phyloP scores from a whole-genome alignment of 2,797 vertebrate species.

The Gymnothorax reevesii region DNA sequence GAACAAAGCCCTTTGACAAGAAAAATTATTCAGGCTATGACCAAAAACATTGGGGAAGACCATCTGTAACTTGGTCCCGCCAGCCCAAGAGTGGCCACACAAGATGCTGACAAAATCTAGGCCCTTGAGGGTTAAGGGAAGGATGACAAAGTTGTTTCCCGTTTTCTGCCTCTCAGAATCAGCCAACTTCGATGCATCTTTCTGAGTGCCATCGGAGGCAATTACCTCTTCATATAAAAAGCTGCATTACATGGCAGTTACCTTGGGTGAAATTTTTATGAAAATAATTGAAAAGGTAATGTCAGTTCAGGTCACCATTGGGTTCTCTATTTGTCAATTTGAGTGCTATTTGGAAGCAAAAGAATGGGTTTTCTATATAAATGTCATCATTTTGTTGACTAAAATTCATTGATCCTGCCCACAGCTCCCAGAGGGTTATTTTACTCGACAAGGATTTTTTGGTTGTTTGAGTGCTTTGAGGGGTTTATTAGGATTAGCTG shows the following conservation, averaged over 20 bases:
- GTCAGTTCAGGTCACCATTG: neutral
- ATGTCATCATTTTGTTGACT: constrained; percentile 11
- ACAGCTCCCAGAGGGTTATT: constrained; percentile 7
- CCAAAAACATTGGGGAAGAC: constrained; percentile 20
- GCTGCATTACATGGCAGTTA: constrained; percentile 31
- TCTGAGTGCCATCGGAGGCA: constrained; percentile 19
- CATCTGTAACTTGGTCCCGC: constrained; percentile 9
- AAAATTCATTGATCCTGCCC: constrained; percentile 8
- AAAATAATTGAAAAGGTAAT: constrained; percentile 1
- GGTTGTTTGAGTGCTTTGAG: neutral
- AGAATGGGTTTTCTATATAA: constrained; percentile 17
- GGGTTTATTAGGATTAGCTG: constrained; percentile 24
- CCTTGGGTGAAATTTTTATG: constrained; percentile 14
- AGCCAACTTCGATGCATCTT: constrained; percentile 7
- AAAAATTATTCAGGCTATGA: constrained; percentile 31
- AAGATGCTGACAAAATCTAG: constrained; percentile 31
- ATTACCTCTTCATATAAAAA: constrained; percentile 36
- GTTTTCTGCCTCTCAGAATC: constrained; percentile 34
- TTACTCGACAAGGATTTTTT: neutral
- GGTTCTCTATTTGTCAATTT: constrained; percentile 3
- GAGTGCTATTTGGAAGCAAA: constrained; percentile 17
- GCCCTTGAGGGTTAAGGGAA: constrained; percentile 44
- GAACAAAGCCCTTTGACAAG: constrained; percentile 21
- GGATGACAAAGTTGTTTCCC: constrained; percentile 50
- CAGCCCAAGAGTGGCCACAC: constrained; percentile 37